A percentile compares a stretch with the other conserved stretches of the same genome.
phyloP scores from a whole-genome alignment of 2,888 invertebrate genomes.

The Gisinianus flammeolus region DNA sequence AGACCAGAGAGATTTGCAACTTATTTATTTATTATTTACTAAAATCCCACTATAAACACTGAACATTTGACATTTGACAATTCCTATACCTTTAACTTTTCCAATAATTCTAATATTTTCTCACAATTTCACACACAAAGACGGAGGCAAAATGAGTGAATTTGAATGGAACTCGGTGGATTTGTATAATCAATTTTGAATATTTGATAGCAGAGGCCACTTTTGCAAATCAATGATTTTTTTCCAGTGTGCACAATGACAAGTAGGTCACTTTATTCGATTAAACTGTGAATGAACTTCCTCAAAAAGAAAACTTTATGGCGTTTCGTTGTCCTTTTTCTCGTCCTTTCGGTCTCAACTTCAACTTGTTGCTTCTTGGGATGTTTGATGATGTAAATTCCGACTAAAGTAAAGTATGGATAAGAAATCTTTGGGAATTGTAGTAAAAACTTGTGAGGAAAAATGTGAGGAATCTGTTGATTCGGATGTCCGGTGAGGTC shows the following conservation, averaged over 20 bases:
- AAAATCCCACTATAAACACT: not conserved
- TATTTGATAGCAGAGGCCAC: too few species aligned
- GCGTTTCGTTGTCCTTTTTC: not conserved
- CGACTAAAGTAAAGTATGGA: not conserved
- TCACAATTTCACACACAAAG: too few species aligned
- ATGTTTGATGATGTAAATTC: not conserved
- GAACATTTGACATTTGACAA: not conserved
- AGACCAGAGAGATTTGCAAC: too few species aligned
- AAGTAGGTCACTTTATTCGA: too few species aligned
- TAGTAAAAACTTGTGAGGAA: not conserved
- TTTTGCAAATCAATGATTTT: too few species aligned
- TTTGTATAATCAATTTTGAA: too few species aligned
- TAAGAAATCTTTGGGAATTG: not conserved
- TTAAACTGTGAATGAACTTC: not conserved
- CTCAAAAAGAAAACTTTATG: not conserved
- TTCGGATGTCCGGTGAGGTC: conserved; percentile 52
- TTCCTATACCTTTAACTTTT: too few species aligned
- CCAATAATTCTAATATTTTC: too few species aligned
- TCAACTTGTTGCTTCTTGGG: not conserved
- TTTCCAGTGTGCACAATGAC: too few species aligned
- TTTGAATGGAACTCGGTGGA: too few species aligned
- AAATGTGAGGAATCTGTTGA: not conserved
- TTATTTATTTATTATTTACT: not conserved
- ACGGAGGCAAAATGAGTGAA: too few species aligned
- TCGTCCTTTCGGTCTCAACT: not conserved